Conservation (phyloP, 2,888 invertebrate genomes). For the Notodromas monacha region DNA sequence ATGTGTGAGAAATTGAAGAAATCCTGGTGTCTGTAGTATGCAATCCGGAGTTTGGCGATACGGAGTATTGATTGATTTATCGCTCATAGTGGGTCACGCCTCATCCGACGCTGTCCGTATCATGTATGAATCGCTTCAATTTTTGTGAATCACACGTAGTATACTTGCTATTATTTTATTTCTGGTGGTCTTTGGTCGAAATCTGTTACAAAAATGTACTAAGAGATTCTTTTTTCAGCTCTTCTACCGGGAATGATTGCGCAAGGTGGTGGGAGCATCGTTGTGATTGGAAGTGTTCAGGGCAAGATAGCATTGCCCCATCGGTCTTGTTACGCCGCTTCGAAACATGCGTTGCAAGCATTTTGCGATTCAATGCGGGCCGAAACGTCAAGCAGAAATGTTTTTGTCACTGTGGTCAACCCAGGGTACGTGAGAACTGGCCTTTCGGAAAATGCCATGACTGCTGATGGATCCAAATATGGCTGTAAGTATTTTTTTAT, state of each 20-base stretch:
- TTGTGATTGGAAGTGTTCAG: slow-evolving; percentile 69
- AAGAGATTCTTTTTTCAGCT: slow-evolving; percentile 36
- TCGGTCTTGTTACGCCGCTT: slow-evolving; percentile 53
- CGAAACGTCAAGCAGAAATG: slow-evolving; percentile 39
- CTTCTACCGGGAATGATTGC: slow-evolving; percentile 47
- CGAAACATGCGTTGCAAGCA: slow-evolving; percentile 78
- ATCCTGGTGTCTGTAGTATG: too few relatives aligned
- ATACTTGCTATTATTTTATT: too few relatives aligned
- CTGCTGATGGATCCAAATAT: background rate
- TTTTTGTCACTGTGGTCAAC: slow-evolving; percentile 36
- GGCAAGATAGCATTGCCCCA: slow-evolving; percentile 64
- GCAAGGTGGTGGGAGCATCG: slow-evolving; percentile 38
- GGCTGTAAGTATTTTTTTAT: too few relatives aligned
- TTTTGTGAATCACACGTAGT: too few relatives aligned
- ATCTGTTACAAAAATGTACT: too few relatives aligned
- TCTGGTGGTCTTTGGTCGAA: too few relatives aligned
- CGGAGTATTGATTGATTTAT: too few relatives aligned
- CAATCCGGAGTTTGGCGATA: too few relatives aligned
- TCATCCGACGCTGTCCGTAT: too few relatives aligned
- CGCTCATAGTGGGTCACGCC: too few relatives aligned
- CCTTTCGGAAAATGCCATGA: background rate
- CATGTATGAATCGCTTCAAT: too few relatives aligned
- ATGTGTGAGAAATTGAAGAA: too few relatives aligned
- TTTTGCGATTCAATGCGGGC: slow-evolving; percentile 65
- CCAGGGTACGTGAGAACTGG: background rate